Evolutionary conservation across 23 tunicate genomes (phyloP), one percentile per base, ranked within the genome.

Genomic region (Diplosoma virens): DNA sequence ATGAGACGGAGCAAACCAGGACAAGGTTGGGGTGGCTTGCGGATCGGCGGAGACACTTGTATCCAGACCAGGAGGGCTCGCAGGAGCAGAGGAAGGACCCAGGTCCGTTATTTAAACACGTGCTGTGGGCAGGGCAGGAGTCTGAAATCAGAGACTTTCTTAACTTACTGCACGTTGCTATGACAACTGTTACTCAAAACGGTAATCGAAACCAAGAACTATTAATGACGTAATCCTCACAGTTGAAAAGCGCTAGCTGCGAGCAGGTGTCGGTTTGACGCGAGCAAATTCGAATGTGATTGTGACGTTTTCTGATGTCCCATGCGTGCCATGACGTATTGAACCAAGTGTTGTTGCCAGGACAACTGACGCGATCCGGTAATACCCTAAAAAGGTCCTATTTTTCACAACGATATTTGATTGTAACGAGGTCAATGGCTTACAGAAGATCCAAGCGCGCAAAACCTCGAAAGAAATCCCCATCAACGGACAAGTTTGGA

Each of bases 251-350:
- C 6, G 34, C 21, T 5, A 61, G n/a, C n/a, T 4, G 3, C 2
- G 69, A 3, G 69, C 69, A 61, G 4, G 69, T 61, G 35, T 61
- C 35, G 30, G 69, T 61, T 29, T 61, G 69, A 61, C 30, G 11
- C 9, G 9, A 5, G 69, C 69, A 61, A 2, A 29, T n/a, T 29
- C 6, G 34, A 3, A 29, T 22, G 35, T 27, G 34, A 2, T 27
- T 7, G 2, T 61, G 34, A 28, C 6, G 35, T 11, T 61, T 61
- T 7, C 6, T 61, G 9, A 3, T 11, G 21, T 27, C 30, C 69
- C 69, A 61, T 5, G 69, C 34, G 35, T 27, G 35, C 69, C 69
- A 61, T 29, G 69, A 26, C 35, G 69, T 61, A 22, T 61, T 61
- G 35, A 61, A 61, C 69, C 69, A 61, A 17, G 69, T 27, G 35